A percentile compares a stretch with the other conserved stretches of the same genome.
Conservation (phyloP, 2,113 vertebrate genomes). For the Castor canadensis region DNA sequence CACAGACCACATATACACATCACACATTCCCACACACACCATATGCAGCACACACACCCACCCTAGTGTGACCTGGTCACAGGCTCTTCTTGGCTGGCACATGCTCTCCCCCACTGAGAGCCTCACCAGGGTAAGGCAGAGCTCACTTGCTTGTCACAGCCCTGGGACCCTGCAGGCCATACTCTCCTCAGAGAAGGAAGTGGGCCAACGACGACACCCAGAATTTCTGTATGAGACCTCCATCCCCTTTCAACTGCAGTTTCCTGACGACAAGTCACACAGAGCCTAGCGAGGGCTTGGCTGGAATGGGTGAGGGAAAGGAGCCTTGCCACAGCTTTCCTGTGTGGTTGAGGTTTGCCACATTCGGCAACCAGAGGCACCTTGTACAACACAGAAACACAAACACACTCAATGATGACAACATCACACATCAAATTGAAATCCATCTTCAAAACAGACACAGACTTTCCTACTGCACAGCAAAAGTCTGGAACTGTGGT, state of each 20-base stretch:
- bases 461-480: accelerated
- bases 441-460: accelerated
- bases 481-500: accelerated
- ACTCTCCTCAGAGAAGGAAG: not conserved
- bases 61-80: no score
- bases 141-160: no score
- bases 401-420: accelerated
- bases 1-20: not conserved
- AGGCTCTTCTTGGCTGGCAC: not conserved
- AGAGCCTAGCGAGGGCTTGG: not conserved
- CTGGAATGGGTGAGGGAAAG: accelerated
- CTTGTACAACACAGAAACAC: accelerated
- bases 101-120: not conserved
- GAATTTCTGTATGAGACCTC: not conserved
- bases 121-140: not conserved
- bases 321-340: not conserved
- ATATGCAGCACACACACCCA: not conserved
- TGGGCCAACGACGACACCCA: not conserved
- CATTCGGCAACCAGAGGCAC: no score
- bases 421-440: accelerated
- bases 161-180: not conserved
- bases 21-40: not conserved
- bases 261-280: not conserved
- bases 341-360: accelerated
- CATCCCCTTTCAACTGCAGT: not conserved